Evolutionary conservation across 1,140 invertebrate species (phyloP).

Genomic region (Sinella curviseta): DNA sequence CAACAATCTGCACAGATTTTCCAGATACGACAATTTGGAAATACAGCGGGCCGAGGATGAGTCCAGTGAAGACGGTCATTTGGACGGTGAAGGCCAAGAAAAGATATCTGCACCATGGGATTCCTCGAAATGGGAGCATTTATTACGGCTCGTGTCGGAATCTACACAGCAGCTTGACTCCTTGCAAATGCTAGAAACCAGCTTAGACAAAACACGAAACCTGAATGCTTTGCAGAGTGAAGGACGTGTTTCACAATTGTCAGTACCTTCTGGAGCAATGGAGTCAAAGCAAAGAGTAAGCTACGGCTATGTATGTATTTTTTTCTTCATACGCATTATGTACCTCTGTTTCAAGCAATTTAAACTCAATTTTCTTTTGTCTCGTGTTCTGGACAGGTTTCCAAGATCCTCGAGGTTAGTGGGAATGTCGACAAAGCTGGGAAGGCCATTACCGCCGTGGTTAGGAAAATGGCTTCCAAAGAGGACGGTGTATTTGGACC

Average conservation of each 20-base stretch:
- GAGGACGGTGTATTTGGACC: conserved; percentile 48
- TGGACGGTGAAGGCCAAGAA: conserved; percentile 38
- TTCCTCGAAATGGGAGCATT: conserved; percentile 46
- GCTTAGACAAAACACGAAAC: conserved; percentile 25
- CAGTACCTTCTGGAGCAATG: background rate
- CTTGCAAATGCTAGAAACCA: conserved; percentile 36
- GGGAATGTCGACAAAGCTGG: conserved; percentile 46
- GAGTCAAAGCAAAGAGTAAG: conserved; percentile 3
- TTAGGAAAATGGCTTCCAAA: conserved; percentile 42
- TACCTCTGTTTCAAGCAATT: background rate
- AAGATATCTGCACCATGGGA: conserved; percentile 49
- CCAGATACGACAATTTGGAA: conserved; percentile 49
- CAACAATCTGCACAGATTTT: conserved; percentile 42
- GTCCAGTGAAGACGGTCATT: conserved; percentile 26
- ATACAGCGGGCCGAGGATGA: conserved; percentile 32
- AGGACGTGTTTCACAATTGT: background rate
- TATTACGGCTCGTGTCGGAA: conserved; percentile 45
- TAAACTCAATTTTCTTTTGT: background rate
- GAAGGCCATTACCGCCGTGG: conserved; percentile 36
- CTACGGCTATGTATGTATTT: background rate
- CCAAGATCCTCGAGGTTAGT: conserved; percentile 46
- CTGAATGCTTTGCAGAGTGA: background rate
- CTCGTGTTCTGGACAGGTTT: conserved; percentile 27
- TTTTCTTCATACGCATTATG: background rate
- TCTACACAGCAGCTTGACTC: conserved; percentile 48